Evolutionary conservation across 1,140 invertebrate genomes (phyloP).

Genomic region (Drosophila orosa): DNA sequence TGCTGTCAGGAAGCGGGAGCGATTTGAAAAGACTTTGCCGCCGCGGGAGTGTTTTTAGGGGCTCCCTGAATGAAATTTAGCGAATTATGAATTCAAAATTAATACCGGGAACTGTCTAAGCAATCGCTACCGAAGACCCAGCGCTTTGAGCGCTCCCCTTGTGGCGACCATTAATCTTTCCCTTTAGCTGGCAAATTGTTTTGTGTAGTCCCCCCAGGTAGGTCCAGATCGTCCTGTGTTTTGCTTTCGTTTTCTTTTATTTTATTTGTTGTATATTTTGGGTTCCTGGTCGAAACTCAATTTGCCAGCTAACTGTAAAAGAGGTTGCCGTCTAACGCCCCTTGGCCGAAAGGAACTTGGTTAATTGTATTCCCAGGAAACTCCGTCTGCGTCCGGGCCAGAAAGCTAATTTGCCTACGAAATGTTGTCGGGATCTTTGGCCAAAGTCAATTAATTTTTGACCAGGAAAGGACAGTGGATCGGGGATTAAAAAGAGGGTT

Average conservation of each 20-base stretch:
- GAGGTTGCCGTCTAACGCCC: conserved; percentile 58
- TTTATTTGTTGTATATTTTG: background rate
- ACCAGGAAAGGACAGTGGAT: conserved; percentile 35
- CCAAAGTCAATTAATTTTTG: conserved; percentile 78
- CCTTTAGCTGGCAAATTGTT: conserved; percentile 62
- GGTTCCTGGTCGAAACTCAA: conserved; percentile 58
- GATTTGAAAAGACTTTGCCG: conserved; percentile 60
- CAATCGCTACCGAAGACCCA: conserved; percentile 73
- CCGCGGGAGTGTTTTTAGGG: conserved; percentile 33
- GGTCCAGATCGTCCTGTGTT: conserved; percentile 28
- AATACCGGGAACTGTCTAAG: conserved; percentile 81
- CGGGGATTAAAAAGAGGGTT: background rate
- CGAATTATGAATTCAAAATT: conserved; percentile 81
- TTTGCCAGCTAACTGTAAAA: conserved; percentile 73
- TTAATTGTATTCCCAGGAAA: conserved; percentile 80
- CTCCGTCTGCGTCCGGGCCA: conserved; percentile 15
- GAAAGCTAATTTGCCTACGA: conserved; percentile 79
- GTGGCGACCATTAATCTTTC: conserved; percentile 71
- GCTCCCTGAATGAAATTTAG: conserved; percentile 71
- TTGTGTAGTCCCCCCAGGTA: conserved; percentile 47
- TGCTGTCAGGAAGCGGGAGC: conserved; percentile 13
- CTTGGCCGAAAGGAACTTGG: conserved; percentile 42
- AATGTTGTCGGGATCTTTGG: conserved; percentile 34
- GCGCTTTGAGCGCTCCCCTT: conserved; percentile 11
- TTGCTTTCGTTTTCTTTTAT: background rate